These are phyloP conservation scores for Fissipunctia ypsillon DNA, from an alignment of 2,888 invertebrate species.

Conservation along the genomic window DNA sequence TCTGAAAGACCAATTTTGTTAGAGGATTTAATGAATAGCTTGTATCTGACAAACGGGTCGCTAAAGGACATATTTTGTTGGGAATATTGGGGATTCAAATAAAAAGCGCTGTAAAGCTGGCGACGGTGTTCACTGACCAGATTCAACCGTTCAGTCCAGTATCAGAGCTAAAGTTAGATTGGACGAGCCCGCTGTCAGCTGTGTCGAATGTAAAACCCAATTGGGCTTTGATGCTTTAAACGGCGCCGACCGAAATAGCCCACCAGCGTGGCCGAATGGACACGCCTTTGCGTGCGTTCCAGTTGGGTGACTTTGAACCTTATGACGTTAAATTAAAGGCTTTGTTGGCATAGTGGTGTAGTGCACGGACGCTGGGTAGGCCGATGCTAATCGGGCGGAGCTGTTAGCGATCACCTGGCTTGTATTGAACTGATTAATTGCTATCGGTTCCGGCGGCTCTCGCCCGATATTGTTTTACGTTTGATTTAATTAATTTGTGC, in stretches of 20 bases:
- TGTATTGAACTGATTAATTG: slow-evolving; percentile 87
- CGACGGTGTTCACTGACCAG: slow-evolving; percentile 66
- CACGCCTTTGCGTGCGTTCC: slow-evolving; percentile 45
- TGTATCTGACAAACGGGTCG: slow-evolving; percentile 49
- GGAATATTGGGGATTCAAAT: slow-evolving; percentile 47
- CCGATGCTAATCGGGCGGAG: slow-evolving; percentile 84
- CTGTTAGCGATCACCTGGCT: slow-evolving; percentile 87
- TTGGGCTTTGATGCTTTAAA: slow-evolving; percentile 88
- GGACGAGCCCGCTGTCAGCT: slow-evolving; percentile 75
- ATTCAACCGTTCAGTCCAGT: slow-evolving; percentile 64
- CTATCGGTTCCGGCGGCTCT: slow-evolving; percentile 75
- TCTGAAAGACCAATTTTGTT: slow-evolving; percentile 44
- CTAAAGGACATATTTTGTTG: slow-evolving; percentile 58
- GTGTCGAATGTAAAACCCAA: slow-evolving; percentile 87
- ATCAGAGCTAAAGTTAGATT: slow-evolving; percentile 84
- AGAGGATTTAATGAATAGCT: slow-evolving; percentile 53
- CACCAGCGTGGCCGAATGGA: slow-evolving; percentile 71
- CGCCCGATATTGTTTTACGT: slow-evolving; percentile 77
- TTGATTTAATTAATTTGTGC: slow-evolving; percentile 75
- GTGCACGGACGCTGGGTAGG: slow-evolving; percentile 62
- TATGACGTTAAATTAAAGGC: slow-evolving; percentile 51
- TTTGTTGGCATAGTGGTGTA: slow-evolving; percentile 22
- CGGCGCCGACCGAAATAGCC: slow-evolving; percentile 83
- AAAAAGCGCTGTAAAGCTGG: slow-evolving; percentile 62
- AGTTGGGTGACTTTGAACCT: slow-evolving; percentile 61